A percentile compares a stretch with the other conserved stretches of the same genome.
Conservation (phyloP, 2,797 vertebrate genomes). For the Chrysolophus pictus region DNA sequence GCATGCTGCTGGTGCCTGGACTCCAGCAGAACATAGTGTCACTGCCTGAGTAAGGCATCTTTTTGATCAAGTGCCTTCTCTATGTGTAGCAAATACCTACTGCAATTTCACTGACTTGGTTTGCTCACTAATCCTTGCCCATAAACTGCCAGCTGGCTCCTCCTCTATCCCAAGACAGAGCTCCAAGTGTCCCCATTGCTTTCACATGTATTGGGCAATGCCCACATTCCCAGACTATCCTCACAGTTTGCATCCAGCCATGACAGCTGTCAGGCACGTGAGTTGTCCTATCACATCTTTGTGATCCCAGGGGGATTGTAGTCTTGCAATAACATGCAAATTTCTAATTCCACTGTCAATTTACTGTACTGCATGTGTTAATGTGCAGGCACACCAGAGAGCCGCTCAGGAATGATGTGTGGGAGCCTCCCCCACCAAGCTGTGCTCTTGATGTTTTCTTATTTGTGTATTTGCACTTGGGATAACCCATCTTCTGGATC, state of each 20-base stretch:
- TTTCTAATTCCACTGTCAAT: not conserved
- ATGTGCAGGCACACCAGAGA: not conserved
- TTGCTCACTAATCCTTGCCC: not conserved
- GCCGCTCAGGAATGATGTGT: not conserved
- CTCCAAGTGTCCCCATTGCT: not conserved
- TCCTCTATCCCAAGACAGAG: not conserved
- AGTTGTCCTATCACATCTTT: not conserved
- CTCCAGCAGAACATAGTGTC: not conserved
- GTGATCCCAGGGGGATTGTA: not conserved
- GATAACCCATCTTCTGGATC: not conserved
- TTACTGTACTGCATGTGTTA: not conserved
- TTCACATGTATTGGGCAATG: not conserved
- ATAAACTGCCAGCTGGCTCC: not conserved
- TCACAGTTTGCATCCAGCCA: not conserved
- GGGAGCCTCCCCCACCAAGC: not conserved
- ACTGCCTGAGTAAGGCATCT: not conserved
- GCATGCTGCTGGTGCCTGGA: not conserved
- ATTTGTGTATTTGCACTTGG: not conserved
- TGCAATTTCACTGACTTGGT: not conserved
- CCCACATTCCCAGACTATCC: not conserved
- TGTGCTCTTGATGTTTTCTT: not conserved
- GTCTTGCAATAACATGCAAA: not conserved
- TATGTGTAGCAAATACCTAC: not conserved
- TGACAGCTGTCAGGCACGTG: not conserved
- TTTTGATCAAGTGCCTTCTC: not conserved